These are phyloP conservation scores for Zaprionus vittiger DNA, from an alignment of 1,140 invertebrate species.

Conservation along the genomic window DNA sequence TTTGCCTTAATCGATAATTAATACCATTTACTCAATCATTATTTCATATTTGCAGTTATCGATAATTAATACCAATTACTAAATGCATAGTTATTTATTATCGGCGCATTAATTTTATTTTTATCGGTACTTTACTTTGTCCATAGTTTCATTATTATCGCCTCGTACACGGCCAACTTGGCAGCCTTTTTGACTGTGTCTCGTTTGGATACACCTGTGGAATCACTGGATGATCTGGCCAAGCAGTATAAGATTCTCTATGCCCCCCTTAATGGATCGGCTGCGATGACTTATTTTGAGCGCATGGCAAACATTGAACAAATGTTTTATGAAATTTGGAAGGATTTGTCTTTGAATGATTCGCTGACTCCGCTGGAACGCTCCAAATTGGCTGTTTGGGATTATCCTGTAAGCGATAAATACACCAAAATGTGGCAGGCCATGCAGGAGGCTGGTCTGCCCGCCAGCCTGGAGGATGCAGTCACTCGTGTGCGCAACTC, in stretches of 20 bases:
- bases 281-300: slow-evolving; percentile 96
- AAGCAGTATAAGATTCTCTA: slow-evolving; percentile 98
- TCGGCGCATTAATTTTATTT: too few relatives aligned
- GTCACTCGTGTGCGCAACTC: slow-evolving; percentile 91
- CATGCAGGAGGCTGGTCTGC: slow-evolving; percentile 95
- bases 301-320: slow-evolving; percentile 98
- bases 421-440: slow-evolving; percentile 99
- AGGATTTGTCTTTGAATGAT: slow-evolving; percentile 98
- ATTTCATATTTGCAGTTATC: neutral
- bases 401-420: slow-evolving; percentile 99
- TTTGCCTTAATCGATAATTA: too few relatives aligned
- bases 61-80: neutral
- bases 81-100: neutral
- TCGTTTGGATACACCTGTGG: slow-evolving; percentile 95
- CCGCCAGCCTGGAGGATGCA: slow-evolving; percentile 91
- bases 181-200: slow-evolving; percentile 98
- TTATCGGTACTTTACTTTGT: slow-evolving; percentile 36
- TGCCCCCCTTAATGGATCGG: slow-evolving; percentile 91
- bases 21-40: neutral
- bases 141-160: slow-evolving; percentile 95
- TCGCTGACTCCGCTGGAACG: slow-evolving; percentile 94
- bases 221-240: slow-evolving; percentile 95
- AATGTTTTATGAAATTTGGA: slow-evolving; percentile 98
- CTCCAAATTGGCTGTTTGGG: slow-evolving; percentile 98
- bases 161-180: slow-evolving; percentile 98